phyloP scores from a whole-genome alignment of 2,797 vertebrate genomes.

The Catamblyrhynchus diadema region DNA sequence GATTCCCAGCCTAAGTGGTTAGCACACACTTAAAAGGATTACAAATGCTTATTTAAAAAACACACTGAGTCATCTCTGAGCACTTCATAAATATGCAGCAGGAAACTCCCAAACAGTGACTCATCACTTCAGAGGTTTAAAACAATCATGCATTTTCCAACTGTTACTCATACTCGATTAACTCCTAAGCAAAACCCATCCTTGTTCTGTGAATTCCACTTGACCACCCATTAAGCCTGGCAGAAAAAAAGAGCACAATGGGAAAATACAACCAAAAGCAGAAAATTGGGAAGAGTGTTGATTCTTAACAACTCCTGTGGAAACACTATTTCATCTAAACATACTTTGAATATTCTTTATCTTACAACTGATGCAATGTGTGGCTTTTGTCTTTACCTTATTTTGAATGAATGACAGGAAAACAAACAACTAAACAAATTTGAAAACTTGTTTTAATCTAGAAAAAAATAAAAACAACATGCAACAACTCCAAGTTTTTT shows the following conservation, averaged over 20 bases:
- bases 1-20: not conserved
- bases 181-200: not conserved
- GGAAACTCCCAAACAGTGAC: slow-evolving; percentile 63
- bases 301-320: not conserved
- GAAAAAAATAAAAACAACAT: not conserved
- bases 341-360: not conserved
- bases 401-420: not conserved
- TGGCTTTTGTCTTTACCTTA: not conserved
- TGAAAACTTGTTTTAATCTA: not conserved
- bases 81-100: slow-evolving; percentile 55
- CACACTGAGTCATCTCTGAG: slow-evolving; percentile 38
- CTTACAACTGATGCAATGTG: not conserved
- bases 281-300: not conserved
- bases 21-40: not conserved
- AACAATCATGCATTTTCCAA: slow-evolving; percentile 21
- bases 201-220: not conserved
- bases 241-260: not conserved
- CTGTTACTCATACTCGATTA: slow-evolving; percentile 22
- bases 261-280: not conserved
- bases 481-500: not conserved
- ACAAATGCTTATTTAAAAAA: slow-evolving; percentile 46
- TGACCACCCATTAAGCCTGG: not conserved
- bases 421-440: not conserved
- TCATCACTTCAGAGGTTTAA: slow-evolving; percentile 43
- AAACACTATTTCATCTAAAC: not conserved